Conservation (phyloP, 2,888 invertebrate species). For the Pristionchus arcanus region DNA sequence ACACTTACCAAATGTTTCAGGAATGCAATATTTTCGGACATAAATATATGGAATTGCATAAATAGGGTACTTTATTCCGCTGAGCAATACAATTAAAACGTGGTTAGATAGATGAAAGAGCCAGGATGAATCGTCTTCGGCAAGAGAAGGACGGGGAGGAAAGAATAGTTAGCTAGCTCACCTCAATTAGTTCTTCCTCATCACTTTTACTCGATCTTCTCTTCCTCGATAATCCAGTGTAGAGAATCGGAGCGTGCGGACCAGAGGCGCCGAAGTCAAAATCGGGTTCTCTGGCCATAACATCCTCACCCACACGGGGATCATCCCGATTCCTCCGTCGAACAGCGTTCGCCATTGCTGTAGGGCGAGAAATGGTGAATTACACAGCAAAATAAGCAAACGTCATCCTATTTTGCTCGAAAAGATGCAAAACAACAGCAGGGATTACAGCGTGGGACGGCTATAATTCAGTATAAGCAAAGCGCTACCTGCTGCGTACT, state of each 20-base stretch:
- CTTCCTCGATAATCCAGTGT: slow-evolving; percentile 33
- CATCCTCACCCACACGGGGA: slow-evolving; percentile 69
- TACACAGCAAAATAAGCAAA: slow-evolving; percentile 3
- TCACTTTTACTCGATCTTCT: slow-evolving; percentile 40
- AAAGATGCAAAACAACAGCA: not conserved
- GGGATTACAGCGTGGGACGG: not conserved
- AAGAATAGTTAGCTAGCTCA: not conserved
- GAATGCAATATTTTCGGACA: not conserved
- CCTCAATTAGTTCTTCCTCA: slow-evolving; percentile 45
- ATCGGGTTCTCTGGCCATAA: slow-evolving; percentile 76
- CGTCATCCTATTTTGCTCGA: not conserved
- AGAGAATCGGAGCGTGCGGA: slow-evolving; percentile 51
- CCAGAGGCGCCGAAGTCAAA: slow-evolving; percentile 68
- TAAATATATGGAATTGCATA: not conserved
- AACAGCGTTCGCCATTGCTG: slow-evolving; percentile 49
- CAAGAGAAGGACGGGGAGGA: not conserved
- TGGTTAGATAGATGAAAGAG: not conserved
- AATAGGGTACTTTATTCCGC: slow-evolving; percentile 16
- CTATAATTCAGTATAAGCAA: not conserved
- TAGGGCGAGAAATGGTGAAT: not conserved
- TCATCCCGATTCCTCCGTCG: slow-evolving; percentile 63
- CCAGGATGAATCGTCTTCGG: not conserved
- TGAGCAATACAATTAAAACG: slow-evolving; percentile 32
- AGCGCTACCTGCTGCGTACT: slow-evolving; percentile 5
- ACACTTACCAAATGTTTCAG: not conserved